Evolutionary conservation across 35 echinoderm and acorn worm species (phyloP).

Genomic region (Apostichopus californicus): DNA sequence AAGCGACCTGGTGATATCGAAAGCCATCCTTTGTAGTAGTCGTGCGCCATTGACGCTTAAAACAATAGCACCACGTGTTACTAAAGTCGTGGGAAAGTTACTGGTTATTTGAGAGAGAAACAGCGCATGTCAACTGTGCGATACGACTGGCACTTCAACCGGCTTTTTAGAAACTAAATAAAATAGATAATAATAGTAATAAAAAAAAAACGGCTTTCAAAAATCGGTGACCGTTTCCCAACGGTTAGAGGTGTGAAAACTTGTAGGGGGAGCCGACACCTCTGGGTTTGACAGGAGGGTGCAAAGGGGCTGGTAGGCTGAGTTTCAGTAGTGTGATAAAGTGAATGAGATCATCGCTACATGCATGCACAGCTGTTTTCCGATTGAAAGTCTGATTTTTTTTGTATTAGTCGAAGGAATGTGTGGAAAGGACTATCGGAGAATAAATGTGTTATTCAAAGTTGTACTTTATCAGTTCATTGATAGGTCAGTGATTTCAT

Average conservation of each 20-base stretch:
- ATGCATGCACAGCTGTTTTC: neutral
- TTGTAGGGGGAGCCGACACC: neutral
- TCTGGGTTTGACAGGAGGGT: conserved; percentile 12
- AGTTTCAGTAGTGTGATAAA: no score
- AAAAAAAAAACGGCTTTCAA: neutral
- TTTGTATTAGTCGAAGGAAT: no score
- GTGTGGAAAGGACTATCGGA: no score
- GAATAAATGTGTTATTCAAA: no score
- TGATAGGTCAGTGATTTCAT: no score
- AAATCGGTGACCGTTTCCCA: conserved; percentile 13
- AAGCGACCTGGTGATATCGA: conserved; percentile 32
- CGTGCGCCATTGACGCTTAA: conserved; percentile 43
- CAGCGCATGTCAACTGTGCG: neutral
- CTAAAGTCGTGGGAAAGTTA: conserved; percentile 38
- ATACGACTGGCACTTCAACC: neutral
- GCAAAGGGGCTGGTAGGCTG: neutral
- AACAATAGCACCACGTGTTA: conserved; percentile 46
- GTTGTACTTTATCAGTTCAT: no score
- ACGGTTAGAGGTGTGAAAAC: conserved; percentile 32
- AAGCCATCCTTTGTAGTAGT: conserved; percentile 14
- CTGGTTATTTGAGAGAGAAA: neutral
- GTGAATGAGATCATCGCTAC: neutral
- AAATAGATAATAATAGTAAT: neutral
- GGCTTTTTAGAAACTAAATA: neutral
- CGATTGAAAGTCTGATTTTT: neutral